Conservation (phyloP, 2,113 vertebrate genomes). For the Cheilinus undulatus region DNA sequence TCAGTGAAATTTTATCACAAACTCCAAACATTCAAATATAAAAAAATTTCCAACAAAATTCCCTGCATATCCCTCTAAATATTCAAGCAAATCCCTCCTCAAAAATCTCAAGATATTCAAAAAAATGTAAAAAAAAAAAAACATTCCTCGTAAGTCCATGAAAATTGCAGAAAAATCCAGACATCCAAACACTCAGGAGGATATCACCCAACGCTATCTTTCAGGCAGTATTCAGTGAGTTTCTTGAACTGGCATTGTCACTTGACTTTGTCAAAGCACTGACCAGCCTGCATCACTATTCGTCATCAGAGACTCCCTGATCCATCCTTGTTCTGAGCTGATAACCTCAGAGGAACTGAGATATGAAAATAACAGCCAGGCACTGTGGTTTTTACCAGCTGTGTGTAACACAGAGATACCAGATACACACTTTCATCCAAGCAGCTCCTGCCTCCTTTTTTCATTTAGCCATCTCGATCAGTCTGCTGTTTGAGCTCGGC, state of each 20-base stretch:
- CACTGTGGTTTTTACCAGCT: background rate
- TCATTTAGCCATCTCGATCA: background rate
- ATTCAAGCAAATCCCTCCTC: no score
- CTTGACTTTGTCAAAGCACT: conserved; percentile 42
- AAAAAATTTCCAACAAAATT: no score
- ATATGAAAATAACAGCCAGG: background rate
- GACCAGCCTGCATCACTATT: conserved; percentile 11
- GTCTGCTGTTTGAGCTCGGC: conserved; percentile 35
- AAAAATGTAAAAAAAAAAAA: no score
- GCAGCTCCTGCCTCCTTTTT: background rate
- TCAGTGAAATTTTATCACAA: no score
- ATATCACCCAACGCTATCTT: no score
- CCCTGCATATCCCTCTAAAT: no score
- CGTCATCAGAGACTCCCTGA: background rate
- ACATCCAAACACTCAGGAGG: no score
- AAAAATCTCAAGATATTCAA: no score
- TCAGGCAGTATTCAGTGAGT: conserved; percentile 1
- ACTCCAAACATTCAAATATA: no score
- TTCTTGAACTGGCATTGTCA: background rate
- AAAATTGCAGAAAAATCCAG: no score
- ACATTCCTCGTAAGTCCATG: no score
- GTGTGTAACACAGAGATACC: background rate
- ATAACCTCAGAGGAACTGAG: background rate
- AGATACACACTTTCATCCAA: background rate
- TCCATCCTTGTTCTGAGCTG: conserved; percentile 3